Base-by-base conservation (phyloP, 2,888 invertebrate genomes). In the Oligia fasciuncula region DNA sequence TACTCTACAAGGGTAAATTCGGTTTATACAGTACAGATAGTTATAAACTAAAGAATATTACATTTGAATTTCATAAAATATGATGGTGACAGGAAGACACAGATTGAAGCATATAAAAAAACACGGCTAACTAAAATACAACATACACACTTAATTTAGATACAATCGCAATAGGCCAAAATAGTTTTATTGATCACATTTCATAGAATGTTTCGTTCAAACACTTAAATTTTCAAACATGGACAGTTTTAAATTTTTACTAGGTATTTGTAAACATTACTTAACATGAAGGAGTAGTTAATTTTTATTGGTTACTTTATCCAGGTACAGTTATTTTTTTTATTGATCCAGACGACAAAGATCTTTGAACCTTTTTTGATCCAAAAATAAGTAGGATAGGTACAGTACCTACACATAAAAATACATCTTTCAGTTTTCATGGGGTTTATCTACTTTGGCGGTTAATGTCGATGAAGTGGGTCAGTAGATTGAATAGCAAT, bases 1-100 rank as follows among this genome's bases (percentile, higher is more conserved):
- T 79, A 40, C 13, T 40, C 54, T 65, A 69, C 19, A 79, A 65
- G 84, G 69, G 49, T 80, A 80, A 80, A 84, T 80, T 80, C 84
- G 84, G 80, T 69, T 80, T 84, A 65, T 43, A 43, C 62, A 83
- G 80, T 83, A 66, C 83, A 51, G 19, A 49, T 4, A 35, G 29
- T 6, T 4, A 51, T 13, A 40, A 65, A 75, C 1, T 11, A 19
- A 43, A 60, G 14, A 19, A 62, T 19, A 40, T 63, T 29, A 0
- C 4, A 35, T 29, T 51, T 51, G 0, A n/a, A 9, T 46, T 19
- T 19, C 0, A 19, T n/a, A 17, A 40, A 13, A 14, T 29, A 2
- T 69, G 71, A 29, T 17, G 29, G 35, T 73, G 3, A 49, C 35
- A 46, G 11, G n/a, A 71, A 13, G 46, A 69, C 40, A 23, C 5